phyloP scores from a whole-genome alignment of 2,797 vertebrate species.

The Ctenosaura bakeri region DNA sequence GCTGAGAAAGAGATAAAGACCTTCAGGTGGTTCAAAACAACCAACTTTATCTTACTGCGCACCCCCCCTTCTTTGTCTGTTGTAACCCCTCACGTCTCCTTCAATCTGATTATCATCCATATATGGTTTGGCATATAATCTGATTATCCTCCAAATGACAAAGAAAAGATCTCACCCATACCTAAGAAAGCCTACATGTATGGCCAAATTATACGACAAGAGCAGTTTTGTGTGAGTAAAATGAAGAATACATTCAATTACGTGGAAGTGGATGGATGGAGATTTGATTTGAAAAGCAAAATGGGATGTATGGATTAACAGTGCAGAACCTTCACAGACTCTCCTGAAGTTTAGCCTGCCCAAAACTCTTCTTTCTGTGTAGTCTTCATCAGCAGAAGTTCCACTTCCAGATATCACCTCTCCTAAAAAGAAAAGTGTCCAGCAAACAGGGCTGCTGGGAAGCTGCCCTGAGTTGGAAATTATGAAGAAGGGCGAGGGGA shows the following conservation, averaged over 20 bases:
- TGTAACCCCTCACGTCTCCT: too few relatives aligned
- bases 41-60: too few relatives aligned
- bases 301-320: neutral
- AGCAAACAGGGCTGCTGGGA: too few relatives aligned
- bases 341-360: too few relatives aligned
- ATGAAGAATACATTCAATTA: neutral
- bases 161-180: neutral
- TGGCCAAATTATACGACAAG: neutral
- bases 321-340: neutral
- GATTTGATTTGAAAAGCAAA: neutral
- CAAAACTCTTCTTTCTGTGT: neutral
- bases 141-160: neutral
- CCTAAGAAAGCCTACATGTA: neutral
- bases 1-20: too few relatives aligned
- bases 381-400: neutral
- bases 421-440: neutral
- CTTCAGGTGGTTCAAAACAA: too few relatives aligned
- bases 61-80: too few relatives aligned
- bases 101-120: too few relatives aligned
- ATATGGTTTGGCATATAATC: neutral
- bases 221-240: neutral
- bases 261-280: neutral
- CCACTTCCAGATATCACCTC: neutral
- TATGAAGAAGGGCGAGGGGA: neutral
- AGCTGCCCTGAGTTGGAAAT: too few relatives aligned